Conservation (phyloP, 2,113 vertebrate species). For the Potamarius usumacintae region DNA sequence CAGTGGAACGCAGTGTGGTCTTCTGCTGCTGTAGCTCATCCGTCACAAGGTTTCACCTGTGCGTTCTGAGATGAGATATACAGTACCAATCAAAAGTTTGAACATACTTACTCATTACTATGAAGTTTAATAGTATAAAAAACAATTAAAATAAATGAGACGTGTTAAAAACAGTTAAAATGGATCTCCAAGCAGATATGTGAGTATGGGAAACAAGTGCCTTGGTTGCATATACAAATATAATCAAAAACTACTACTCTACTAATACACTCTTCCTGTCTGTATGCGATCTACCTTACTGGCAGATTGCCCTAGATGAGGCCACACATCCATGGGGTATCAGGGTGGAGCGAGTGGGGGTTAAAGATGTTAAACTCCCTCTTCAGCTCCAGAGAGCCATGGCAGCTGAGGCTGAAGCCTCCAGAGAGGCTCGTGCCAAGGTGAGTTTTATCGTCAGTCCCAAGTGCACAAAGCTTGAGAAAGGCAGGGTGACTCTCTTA, state of each 20-base stretch:
- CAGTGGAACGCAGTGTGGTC: neutral
- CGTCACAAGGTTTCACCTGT: neutral
- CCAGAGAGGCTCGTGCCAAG: constrained; percentile 80
- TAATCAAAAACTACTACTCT: too few relatives aligned
- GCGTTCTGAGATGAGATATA: neutral
- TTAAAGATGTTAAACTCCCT: constrained; percentile 84
- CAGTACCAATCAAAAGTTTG: too few relatives aligned
- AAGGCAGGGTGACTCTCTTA: neutral
- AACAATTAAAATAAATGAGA: neutral
- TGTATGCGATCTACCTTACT: constrained; percentile 7
- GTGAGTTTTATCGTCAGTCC: constrained; percentile 62
- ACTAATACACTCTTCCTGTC: neutral
- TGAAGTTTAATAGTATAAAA: neutral
- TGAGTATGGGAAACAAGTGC: neutral
- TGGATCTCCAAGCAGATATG: neutral
- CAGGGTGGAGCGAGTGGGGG: constrained; percentile 82
- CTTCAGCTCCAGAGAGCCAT: constrained; percentile 84
- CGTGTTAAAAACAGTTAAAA: neutral
- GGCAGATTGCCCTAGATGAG: constrained; percentile 74
- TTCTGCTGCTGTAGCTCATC: neutral
- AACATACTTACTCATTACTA: too few relatives aligned
- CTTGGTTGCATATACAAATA: neutral
- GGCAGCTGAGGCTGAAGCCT: constrained; percentile 85
- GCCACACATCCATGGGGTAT: constrained; percentile 83
- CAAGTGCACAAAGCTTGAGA: neutral